Evolutionary conservation across 1,140 invertebrate species (phyloP).

Genomic region (Kradibia gibbosae): DNA sequence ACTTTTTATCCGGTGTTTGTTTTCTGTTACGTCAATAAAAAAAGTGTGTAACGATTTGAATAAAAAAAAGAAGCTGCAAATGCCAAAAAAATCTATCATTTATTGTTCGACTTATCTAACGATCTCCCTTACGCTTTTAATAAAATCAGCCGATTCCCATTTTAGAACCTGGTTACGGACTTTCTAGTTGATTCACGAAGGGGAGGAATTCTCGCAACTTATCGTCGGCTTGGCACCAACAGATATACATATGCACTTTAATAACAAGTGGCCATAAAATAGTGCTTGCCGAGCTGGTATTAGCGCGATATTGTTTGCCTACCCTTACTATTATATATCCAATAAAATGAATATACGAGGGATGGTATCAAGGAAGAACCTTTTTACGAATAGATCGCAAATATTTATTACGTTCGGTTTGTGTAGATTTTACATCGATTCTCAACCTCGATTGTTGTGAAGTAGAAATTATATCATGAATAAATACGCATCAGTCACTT

Average conservation of each 20-base stretch:
- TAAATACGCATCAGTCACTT: too few relatives aligned
- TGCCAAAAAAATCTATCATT: conserved; percentile 61
- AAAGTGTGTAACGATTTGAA: too few relatives aligned
- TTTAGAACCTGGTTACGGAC: not conserved
- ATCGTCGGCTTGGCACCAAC: conserved; percentile 40
- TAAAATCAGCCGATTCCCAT: not conserved
- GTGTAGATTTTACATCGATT: not conserved
- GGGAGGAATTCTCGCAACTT: conserved; percentile 12
- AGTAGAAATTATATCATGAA: too few relatives aligned
- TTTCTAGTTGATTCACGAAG: not conserved
- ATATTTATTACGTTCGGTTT: not conserved
- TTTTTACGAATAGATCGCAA: not conserved
- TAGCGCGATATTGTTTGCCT: conserved; percentile 55
- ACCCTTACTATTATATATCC: not conserved
- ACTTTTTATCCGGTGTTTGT: too few relatives aligned
- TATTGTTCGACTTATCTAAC: not conserved
- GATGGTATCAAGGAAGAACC: not conserved
- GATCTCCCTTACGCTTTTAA: not conserved
- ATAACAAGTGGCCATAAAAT: conserved; percentile 61
- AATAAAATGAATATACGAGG: not conserved
- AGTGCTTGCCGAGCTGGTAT: conserved; percentile 51
- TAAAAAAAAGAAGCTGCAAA: too few relatives aligned
- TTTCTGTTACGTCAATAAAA: too few relatives aligned
- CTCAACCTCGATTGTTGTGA: too few relatives aligned
- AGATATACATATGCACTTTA: conserved; percentile 50